These are phyloP conservation scores for Dryobotodes eremita DNA, from an alignment of 2,888 invertebrate genomes.

Conservation along the genomic window DNA sequence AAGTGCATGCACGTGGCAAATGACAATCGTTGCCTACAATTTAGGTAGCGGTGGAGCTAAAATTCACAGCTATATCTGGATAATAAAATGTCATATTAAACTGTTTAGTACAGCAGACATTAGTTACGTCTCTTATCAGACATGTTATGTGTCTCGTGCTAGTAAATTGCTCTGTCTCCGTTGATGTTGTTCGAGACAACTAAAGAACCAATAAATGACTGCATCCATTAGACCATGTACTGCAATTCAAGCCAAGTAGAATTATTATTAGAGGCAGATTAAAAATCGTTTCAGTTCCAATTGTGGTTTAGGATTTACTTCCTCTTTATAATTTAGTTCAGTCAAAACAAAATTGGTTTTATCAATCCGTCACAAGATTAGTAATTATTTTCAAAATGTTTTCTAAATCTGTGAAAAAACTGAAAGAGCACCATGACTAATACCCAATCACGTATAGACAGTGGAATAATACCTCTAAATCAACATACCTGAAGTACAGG, in stretches of 20 bases:
- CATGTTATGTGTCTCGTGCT: constrained; percentile 17
- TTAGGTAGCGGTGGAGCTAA: constrained; percentile 16
- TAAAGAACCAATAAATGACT: constrained; percentile 1
- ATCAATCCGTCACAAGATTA: neutral
- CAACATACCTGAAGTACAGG: constrained; percentile 10
- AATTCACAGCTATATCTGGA: constrained; percentile 36
- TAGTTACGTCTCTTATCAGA: constrained; percentile 27
- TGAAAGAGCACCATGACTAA: neutral
- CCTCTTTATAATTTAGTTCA: neutral
- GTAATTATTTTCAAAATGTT: neutral
- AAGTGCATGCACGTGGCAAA: constrained; percentile 51
- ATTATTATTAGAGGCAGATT: neutral
- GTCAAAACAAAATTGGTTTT: neutral
- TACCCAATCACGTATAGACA: neutral
- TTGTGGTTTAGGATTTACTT: neutral
- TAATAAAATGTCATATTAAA: constrained; percentile 46
- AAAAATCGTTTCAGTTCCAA: neutral
- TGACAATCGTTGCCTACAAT: constrained; percentile 46
- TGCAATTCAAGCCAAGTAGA: constrained; percentile 23
- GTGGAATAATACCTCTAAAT: constrained; percentile 27
- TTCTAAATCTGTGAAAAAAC: neutral
- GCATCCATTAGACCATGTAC: constrained; percentile 1
- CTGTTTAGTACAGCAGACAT: constrained; percentile 27
- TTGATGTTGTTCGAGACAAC: constrained; percentile 13
- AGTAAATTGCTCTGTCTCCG: constrained; percentile 19